phyloP scores from a whole-genome alignment of 2,113 vertebrate species.

The Crotalus helleri region DNA sequence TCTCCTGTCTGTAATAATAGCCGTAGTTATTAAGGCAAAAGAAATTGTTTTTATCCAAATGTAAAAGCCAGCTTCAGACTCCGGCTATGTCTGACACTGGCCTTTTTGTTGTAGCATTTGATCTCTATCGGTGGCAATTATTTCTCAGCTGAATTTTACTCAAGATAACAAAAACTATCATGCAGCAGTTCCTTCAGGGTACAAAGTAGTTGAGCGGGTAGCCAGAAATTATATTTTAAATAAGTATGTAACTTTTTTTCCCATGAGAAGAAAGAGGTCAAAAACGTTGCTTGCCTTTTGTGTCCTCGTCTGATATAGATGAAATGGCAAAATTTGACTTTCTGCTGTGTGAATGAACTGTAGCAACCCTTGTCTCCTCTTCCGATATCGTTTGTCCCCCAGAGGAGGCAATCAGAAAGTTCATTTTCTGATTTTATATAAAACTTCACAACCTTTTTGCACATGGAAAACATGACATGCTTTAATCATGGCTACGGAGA shows the following conservation, averaged over 20 bases:
- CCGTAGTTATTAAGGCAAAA: conserved; percentile 19
- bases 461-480: background rate
- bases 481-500: background rate
- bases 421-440: background rate
- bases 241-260: background rate
- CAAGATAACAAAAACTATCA: background rate
- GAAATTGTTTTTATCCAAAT: background rate
- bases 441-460: background rate
- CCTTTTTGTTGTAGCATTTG: background rate
- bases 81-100: background rate
- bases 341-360: background rate
- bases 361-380: background rate
- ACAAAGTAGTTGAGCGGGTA: background rate
- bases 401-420: background rate
- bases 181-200: background rate
- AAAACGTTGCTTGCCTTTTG: background rate
- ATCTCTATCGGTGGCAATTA: background rate
- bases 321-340: background rate
- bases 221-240: background rate
- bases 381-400: background rate
- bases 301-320: background rate
- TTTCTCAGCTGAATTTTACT: background rate
- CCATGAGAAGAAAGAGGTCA: background rate
- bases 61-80: background rate
- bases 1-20: conserved; percentile 28